Percentiles rank a stretch among this genome's conserved stretches.
Conservation (phyloP, 2,888 invertebrate species). For the Callyntrura guangdongensis region DNA sequence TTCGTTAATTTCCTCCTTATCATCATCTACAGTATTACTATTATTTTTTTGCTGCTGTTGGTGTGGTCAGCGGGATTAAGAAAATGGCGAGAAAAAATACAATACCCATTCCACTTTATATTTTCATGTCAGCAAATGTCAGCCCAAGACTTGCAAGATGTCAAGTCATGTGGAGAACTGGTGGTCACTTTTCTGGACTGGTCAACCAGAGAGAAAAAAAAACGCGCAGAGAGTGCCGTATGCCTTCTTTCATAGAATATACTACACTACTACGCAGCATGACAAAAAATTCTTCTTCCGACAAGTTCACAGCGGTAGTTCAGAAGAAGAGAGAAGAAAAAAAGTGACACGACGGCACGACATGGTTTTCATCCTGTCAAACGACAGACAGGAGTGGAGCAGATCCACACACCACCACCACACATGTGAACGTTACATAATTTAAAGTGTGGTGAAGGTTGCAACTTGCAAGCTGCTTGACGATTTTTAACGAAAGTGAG, state of each 20-base stretch:
- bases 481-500: not conserved
- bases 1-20: no score
- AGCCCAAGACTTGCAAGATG: no score
- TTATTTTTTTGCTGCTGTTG: no score
- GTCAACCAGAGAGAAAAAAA: not conserved
- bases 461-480: not conserved
- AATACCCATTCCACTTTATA: no score
- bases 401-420: not conserved
- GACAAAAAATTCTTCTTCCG: conserved; percentile 14
- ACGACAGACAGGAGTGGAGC: not conserved
- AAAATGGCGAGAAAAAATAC: no score
- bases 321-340: no score
- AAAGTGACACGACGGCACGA: not conserved
- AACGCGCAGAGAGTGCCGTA: no score
- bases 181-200: no score
- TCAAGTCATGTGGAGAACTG: no score
- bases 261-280: not conserved
- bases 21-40: no score
- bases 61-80: no score
- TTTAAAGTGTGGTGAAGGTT: not conserved
- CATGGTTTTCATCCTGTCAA: conserved; percentile 6
- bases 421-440: not conserved
- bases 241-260: not conserved
- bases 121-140: no score
- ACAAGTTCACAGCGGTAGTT: not conserved